These are phyloP conservation scores for Phylloscopus trochilus DNA, from an alignment of 2,113 vertebrate genomes.

Conservation along the genomic window DNA sequence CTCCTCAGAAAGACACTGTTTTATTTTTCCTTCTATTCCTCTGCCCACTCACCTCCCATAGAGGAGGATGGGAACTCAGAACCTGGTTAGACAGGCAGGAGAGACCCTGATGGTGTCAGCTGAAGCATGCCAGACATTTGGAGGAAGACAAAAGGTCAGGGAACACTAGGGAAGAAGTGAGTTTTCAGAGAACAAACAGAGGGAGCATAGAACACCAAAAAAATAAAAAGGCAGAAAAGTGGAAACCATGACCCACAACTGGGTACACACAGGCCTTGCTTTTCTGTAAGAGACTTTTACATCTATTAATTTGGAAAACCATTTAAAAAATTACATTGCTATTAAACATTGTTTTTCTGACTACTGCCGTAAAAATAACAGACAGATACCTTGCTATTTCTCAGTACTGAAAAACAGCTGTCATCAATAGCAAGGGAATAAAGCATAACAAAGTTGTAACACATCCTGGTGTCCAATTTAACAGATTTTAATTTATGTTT, in stretches of 20 bases:
- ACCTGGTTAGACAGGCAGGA: neutral
- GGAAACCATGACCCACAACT: neutral
- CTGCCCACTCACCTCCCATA: neutral
- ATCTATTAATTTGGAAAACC: neutral
- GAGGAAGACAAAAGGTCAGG: conserved; percentile 28
- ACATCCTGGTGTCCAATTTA: neutral
- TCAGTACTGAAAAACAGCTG: neutral
- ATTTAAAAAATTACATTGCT: neutral
- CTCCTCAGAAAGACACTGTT: neutral
- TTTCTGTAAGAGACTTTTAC: neutral
- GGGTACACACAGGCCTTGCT: neutral
- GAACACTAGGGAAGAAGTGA: neutral
- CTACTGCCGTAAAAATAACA: neutral
- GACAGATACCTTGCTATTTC: neutral
- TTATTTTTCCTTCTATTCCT: neutral
- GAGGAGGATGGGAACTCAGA: neutral
- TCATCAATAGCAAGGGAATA: neutral
- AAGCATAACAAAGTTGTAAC: neutral
- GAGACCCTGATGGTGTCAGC: conserved; percentile 21
- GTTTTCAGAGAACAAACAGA: neutral
- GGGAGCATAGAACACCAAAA: neutral
- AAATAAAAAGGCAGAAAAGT: neutral
- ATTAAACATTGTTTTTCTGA: neutral
- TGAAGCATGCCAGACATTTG: conserved; percentile 23
- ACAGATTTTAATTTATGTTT: neutral